Evolutionary conservation across 2,113 vertebrate genomes (phyloP).

Genomic region (Pygoscelis adeliae): DNA sequence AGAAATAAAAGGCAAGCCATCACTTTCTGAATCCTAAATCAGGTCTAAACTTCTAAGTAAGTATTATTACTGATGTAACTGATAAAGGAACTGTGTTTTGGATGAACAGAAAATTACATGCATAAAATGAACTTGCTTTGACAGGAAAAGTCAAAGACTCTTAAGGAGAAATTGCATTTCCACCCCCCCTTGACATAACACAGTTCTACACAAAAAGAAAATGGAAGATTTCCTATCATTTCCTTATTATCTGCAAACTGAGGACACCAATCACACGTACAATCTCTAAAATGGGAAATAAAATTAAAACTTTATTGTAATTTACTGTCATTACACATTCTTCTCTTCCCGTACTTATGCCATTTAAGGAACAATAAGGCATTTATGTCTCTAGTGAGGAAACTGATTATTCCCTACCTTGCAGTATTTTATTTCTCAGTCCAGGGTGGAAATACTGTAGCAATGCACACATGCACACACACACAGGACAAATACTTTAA

Average conservation of each 20-base stretch:
- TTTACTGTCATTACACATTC: background rate
- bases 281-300: background rate
- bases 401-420: background rate
- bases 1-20: background rate
- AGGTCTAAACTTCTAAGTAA: background rate
- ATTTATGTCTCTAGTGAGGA: background rate
- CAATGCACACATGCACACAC: background rate
- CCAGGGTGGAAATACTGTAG: background rate
- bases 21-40: background rate
- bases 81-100: background rate
- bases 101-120: background rate
- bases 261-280: background rate
- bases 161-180: background rate
- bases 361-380: background rate
- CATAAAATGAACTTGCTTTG: background rate
- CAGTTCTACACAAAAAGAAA: background rate
- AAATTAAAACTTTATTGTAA: background rate
- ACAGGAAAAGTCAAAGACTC: background rate
- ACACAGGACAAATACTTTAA: background rate
- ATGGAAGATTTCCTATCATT: background rate
- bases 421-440: background rate
- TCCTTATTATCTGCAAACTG: background rate
- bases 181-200: background rate
- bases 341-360: background rate
- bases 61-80: background rate